These are phyloP conservation scores for Hymenochirus boettgeri DNA, from an alignment of 2,113 vertebrate species.

Conservation along the genomic window DNA sequence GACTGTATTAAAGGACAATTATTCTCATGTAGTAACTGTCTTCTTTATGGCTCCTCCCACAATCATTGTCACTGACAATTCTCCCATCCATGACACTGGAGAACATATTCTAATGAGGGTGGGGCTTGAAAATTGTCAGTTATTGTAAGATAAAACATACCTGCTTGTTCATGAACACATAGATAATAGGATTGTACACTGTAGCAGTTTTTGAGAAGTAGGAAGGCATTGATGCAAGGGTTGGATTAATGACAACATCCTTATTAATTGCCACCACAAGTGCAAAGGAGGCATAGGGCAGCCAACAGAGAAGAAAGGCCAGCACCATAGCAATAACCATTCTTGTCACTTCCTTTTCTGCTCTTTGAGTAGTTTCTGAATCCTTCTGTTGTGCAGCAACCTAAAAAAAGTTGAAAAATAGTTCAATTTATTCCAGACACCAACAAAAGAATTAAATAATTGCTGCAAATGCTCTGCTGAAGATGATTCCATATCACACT, in stretches of 20 bases:
- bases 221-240: conserved; percentile 55
- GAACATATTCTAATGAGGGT: too few species aligned
- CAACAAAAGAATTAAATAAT: too few species aligned
- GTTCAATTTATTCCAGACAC: too few species aligned
- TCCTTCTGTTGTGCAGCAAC: conserved; percentile 47
- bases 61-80: too few species aligned
- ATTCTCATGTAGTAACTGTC: too few species aligned
- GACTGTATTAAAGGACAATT: too few species aligned
- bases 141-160: conserved; percentile 23
- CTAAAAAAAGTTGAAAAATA: neutral
- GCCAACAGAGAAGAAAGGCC: conserved; percentile 59
- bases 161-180: conserved; percentile 65
- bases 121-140: too few species aligned
- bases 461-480: too few species aligned
- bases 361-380: conserved; percentile 48
- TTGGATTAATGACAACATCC: conserved; percentile 48
- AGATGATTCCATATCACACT: too few species aligned
- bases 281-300: conserved; percentile 56
- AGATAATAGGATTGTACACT: conserved; percentile 59
- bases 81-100: too few species aligned
- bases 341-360: conserved; percentile 48
- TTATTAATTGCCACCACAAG: conserved; percentile 54
- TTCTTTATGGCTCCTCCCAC: too few species aligned
- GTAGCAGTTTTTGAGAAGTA: conserved; percentile 63
- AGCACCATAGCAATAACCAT: conserved; percentile 58